Evolutionary conservation across 2,888 invertebrate species (phyloP).

Genomic region (Dorcus hopei): DNA sequence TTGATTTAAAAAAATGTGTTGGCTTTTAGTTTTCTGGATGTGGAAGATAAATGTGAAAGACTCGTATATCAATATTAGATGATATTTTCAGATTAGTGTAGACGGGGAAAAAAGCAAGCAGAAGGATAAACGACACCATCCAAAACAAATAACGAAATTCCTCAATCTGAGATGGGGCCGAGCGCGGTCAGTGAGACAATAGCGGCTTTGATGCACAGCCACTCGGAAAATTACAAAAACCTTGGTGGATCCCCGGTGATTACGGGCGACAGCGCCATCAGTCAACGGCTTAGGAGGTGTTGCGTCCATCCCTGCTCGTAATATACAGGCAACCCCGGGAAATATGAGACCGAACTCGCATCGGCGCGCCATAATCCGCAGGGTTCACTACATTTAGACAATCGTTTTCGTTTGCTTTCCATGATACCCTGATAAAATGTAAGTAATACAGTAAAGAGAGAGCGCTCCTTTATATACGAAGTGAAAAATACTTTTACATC

Average conservation of each 20-base stretch:
- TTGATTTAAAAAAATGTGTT: no score
- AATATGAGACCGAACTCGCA: constrained; percentile 34
- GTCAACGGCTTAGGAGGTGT: constrained; percentile 42
- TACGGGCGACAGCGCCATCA: constrained; percentile 42
- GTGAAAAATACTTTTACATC: neutral
- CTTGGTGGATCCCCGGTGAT: constrained; percentile 40
- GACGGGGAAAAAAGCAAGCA: neutral
- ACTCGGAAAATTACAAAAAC: constrained; percentile 45
- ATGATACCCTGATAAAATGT: neutral
- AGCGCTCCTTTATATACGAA: neutral
- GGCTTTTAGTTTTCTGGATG: neutral
- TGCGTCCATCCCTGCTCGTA: constrained; percentile 32
- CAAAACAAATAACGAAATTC: constrained; percentile 28
- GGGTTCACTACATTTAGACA: neutral
- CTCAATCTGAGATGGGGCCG: constrained; percentile 23
- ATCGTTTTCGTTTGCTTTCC: neutral
- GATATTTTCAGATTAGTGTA: neutral
- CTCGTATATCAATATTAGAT: neutral
- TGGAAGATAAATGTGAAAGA: neutral
- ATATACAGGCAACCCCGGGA: constrained; percentile 34
- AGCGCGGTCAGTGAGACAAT: constrained; percentile 39
- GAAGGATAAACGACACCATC: neutral
- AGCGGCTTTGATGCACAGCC: constrained; percentile 40
- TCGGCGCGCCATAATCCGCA: constrained; percentile 23
- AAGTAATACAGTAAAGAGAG: neutral